Conservation (phyloP, 2,888 invertebrate species). For the Drosophila setosimentum region DNA sequence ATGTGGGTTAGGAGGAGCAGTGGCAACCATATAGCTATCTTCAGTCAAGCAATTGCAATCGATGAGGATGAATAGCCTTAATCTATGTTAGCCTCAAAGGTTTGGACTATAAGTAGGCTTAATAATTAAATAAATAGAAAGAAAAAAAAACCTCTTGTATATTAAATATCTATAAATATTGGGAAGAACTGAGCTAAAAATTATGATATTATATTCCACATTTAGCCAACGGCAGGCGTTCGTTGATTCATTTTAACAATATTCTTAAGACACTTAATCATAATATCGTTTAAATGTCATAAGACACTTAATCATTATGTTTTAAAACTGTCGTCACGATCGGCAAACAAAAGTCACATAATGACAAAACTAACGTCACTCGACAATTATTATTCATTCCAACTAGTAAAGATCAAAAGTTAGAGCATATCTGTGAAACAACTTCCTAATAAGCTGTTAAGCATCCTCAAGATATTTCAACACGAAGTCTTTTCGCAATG, state of each 20-base stretch:
- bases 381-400: not conserved
- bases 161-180: slow-evolving; percentile 3
- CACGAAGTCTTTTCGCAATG: slow-evolving; percentile 33
- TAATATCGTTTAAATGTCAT: not conserved
- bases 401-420: not conserved
- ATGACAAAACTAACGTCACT: not conserved
- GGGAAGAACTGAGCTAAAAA: not conserved
- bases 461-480: slow-evolving; percentile 34
- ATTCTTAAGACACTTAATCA: not conserved
- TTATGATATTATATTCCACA: too few relatives aligned
- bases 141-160: not conserved
- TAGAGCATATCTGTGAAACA: not conserved
- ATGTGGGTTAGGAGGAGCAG: not conserved
- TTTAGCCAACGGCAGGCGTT: not conserved
- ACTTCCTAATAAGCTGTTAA: slow-evolving; percentile 30
- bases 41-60: slow-evolving; percentile 3
- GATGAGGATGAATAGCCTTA: slow-evolving; percentile 14
- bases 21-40: not conserved
- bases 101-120: not conserved
- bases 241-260: not conserved
- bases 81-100: not conserved
- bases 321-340: not conserved
- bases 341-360: not conserved
- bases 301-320: not conserved
- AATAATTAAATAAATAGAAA: not conserved